phyloP scores from a whole-genome alignment of 2,888 invertebrate species.

The Athrips mouffetella region DNA sequence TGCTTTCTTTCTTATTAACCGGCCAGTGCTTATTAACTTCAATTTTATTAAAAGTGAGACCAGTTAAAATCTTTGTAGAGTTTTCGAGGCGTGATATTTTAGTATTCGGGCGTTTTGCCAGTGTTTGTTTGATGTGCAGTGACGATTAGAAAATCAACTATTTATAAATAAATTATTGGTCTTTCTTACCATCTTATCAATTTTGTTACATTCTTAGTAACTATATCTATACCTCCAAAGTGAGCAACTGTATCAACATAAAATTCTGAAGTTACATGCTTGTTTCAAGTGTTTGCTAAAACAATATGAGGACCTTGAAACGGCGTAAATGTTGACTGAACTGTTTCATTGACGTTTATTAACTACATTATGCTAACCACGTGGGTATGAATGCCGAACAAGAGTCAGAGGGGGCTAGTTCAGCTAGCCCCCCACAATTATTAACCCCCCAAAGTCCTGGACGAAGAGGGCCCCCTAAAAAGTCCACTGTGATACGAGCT shows the following conservation, averaged over 20 bases:
- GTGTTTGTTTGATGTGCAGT: slow-evolving; percentile 35
- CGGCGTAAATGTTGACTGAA: background rate
- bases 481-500: slow-evolving; percentile 54
- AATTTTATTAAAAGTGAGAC: background rate
- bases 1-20: background rate
- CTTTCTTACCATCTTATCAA: background rate
- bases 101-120: slow-evolving; percentile 64
- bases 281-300: background rate
- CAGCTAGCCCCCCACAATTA: slow-evolving; percentile 27
- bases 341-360: slow-evolving; percentile 10
- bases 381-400: slow-evolving; percentile 46
- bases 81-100: slow-evolving; percentile 63
- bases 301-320: slow-evolving; percentile 9
- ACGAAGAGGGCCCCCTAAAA: slow-evolving; percentile 43
- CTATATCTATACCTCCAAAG: too few relatives aligned
- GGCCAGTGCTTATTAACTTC: background rate
- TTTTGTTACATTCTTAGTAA: too few relatives aligned
- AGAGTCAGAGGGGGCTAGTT: slow-evolving; percentile 32
- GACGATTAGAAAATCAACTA: slow-evolving; percentile 39
- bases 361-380: slow-evolving; percentile 22
- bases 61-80: slow-evolving; percentile 31
- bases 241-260: too few relatives aligned
- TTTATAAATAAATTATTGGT: slow-evolving; percentile 10
- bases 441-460: slow-evolving; percentile 36
- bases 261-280: background rate